Conservation (phyloP, 2,113 vertebrate species). For the Platysternon megacephalum region DNA sequence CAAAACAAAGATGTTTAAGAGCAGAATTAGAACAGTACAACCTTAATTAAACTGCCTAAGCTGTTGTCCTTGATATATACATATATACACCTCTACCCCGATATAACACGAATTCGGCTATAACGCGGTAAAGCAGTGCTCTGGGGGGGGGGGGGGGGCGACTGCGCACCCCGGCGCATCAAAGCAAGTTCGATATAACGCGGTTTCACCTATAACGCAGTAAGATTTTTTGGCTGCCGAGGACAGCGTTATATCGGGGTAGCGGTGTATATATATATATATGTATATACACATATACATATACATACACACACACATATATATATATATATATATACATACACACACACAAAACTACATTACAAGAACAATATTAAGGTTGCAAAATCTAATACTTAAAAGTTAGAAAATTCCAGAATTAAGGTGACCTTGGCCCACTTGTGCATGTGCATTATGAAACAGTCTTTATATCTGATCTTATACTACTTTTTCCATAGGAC, state of each 20-base stretch:
- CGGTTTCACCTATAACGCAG: too few species aligned
- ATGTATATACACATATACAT: too few species aligned
- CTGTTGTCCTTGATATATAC: not conserved
- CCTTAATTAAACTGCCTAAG: not conserved
- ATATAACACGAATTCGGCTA: too few species aligned
- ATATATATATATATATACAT: not conserved
- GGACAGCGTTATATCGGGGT: too few species aligned
- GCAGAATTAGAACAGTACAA: not conserved
- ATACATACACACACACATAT: too few species aligned
- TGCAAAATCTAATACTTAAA: not conserved
- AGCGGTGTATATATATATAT: not conserved
- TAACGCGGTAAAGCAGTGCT: too few species aligned
- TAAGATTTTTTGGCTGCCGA: too few species aligned
- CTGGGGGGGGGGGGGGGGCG: too few species aligned
- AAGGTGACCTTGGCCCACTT: not conserved
- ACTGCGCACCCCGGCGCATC: too few species aligned
- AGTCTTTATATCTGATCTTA: not conserved
- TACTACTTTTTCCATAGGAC: not conserved
- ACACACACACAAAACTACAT: not conserved
- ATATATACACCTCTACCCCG: not conserved
- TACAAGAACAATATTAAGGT: not conserved
- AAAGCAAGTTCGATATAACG: too few species aligned
- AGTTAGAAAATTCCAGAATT: not conserved
- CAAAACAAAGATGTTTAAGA: not conserved
- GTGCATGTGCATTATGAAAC: not conserved